Conservation (phyloP, 2,888 invertebrate genomes). For the Volucella bombylans region DNA sequence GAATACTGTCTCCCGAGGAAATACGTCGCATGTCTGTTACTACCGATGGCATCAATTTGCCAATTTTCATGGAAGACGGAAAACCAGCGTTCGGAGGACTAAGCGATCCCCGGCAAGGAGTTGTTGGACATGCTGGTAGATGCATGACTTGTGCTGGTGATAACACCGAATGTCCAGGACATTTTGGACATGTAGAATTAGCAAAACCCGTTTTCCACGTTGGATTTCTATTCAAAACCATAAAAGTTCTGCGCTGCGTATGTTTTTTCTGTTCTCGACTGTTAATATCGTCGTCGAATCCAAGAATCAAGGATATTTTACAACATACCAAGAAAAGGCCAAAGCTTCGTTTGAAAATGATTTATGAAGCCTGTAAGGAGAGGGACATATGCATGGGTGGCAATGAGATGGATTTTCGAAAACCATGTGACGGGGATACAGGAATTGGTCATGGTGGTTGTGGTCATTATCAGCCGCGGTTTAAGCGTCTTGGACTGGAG, state of each 20-base stretch:
- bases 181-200: constrained; percentile 97
- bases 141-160: constrained; percentile 97
- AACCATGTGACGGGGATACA: background rate
- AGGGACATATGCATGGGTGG: constrained; percentile 98
- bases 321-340: constrained; percentile 96
- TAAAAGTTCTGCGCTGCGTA: constrained; percentile 96
- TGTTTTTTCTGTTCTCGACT: constrained; percentile 98
- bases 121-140: constrained; percentile 92
- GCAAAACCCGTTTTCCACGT: constrained; percentile 98
- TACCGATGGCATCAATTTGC: constrained; percentile 95
- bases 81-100: constrained; percentile 96
- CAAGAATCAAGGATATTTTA: constrained; percentile 83
- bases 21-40: constrained; percentile 97
- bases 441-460: constrained; percentile 85
- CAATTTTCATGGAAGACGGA: constrained; percentile 98
- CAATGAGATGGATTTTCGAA: constrained; percentile 91
- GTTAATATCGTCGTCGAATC: constrained; percentile 93
- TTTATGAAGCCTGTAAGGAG: constrained; percentile 97
- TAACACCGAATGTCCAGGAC: constrained; percentile 97
- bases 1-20: constrained; percentile 98
- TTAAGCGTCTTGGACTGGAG: constrained; percentile 92
- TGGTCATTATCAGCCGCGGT: constrained; percentile 96
- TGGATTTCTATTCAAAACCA: constrained; percentile 95
- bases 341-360: constrained; percentile 90
- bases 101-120: constrained; percentile 98